Conservation (phyloP, 2,797 vertebrate species). For the Catharus ustulatus region DNA sequence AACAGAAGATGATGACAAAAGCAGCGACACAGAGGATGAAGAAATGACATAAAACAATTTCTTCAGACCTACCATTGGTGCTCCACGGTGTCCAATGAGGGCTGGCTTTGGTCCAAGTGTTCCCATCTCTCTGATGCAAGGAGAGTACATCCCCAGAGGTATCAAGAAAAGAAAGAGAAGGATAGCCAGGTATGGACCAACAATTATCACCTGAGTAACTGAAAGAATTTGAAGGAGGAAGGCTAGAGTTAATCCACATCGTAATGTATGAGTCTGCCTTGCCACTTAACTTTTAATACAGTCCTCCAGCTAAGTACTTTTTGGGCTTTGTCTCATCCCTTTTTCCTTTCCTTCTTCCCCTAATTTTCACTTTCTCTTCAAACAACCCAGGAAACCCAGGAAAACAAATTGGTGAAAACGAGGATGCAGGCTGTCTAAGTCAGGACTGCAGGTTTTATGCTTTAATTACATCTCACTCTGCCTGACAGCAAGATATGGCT, state of each 20-base stretch:
- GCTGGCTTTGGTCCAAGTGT: conserved; percentile 85
- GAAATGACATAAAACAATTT: background rate
- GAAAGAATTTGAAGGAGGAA: conserved; percentile 62
- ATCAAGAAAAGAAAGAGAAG: conserved; percentile 87
- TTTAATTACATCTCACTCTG: background rate
- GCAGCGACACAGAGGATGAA: background rate
- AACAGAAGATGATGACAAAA: background rate
- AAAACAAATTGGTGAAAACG: background rate
- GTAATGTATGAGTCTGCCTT: background rate
- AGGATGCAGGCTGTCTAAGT: background rate
- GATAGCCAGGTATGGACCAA: conserved; percentile 83
- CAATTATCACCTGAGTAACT: conserved; percentile 83
- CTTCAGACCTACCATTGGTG: conserved; percentile 86
- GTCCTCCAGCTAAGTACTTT: background rate
- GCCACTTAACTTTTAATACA: background rate
- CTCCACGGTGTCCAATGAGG: conserved; percentile 90
- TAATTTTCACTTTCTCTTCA: background rate
- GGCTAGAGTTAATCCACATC: conserved; percentile 47
- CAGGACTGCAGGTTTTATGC: background rate
- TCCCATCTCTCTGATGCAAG: conserved; percentile 86
- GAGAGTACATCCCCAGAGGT: conserved; percentile 90
- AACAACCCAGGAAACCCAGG: background rate
- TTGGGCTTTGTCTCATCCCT: background rate
- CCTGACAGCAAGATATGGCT: background rate
- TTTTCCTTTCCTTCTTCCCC: background rate